These are phyloP conservation scores for Watsonalla binaria DNA, from an alignment of 2,888 invertebrate genomes.

Conservation along the genomic window DNA sequence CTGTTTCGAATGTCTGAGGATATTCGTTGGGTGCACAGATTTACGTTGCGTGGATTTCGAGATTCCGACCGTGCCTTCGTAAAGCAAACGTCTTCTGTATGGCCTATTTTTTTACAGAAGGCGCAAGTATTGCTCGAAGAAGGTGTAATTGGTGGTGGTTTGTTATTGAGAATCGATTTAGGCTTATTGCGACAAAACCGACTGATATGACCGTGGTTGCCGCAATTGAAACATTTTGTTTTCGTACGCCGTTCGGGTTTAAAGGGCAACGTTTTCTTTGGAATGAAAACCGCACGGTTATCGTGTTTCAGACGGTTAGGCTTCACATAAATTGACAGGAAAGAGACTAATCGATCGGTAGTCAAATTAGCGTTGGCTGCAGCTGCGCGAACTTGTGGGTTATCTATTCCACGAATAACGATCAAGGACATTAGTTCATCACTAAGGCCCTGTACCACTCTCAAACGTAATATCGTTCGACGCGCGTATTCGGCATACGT, in stretches of 20 bases:
- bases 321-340: conserved; percentile 18
- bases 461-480: too few relatives aligned
- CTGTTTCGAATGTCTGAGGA: neutral
- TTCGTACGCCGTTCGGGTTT: too few relatives aligned
- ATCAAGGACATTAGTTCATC: too few relatives aligned
- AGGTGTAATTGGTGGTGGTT: too few relatives aligned
- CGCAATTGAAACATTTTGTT: too few relatives aligned
- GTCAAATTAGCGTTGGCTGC: conserved; percentile 20
- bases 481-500: too few relatives aligned
- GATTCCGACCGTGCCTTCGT: conserved; percentile 1
- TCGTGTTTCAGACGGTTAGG: conserved; percentile 7
- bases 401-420: neutral
- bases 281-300: neutral
- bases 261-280: neutral
- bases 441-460: too few relatives aligned
- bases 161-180: too few relatives aligned
- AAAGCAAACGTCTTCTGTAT: conserved; percentile 4
- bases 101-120: conserved; percentile 23
- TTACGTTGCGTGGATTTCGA: conserved; percentile 8
- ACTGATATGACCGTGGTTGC: too few relatives aligned
- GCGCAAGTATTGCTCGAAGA: too few relatives aligned
- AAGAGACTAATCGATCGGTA: conserved; percentile 15
- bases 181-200: too few relatives aligned
- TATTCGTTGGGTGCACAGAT: conserved; percentile 7
- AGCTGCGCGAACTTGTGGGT: conserved; percentile 18